Evolutionary conservation across 2,113 vertebrate genomes (phyloP), one percentile per base, ranked within the genome.

Genomic region (Tachuris rubrigastra): DNA sequence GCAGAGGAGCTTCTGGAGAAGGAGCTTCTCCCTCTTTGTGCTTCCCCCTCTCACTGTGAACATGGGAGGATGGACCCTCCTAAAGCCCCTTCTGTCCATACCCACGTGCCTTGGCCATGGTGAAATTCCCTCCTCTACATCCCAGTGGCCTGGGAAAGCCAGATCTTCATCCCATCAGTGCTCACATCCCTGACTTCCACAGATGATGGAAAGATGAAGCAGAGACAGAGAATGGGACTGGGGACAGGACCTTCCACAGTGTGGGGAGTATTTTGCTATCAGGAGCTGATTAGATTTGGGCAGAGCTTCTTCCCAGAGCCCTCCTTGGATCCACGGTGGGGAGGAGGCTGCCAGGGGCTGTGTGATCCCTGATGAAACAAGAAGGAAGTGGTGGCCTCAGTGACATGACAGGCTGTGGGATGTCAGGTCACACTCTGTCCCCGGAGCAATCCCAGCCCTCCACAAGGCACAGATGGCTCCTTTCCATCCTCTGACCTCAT

Each of bases 401-500:
- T 89, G 94, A 73, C 85, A 47, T 2, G 1, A 5, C 59, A 62
- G 72, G 53, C 92, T 78, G 80, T 2, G 68, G 23, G 80, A 65
- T 14, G 11, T 69, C 1, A 2, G 69, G 71, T 92, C 92, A 83
- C 84, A 44, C 90, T 88, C 78, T 30, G 18, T 63, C 50, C 67
- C 77, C 3, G 0, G 23, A 50, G 76, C 8, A 0, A 21, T 67
- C 90, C 68, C 85, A 65, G 59, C 79, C 87, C 62, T 86, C 55
- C 63, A 52, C 66, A 4, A 10, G 22, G 65, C 89, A 83, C 95
- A 97, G 95, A 95, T 97, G 96, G 90, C 94, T 96, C 81, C 69
- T 91, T 65, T 89, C 95, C 41, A 10, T 73, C 90, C 47, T 89
- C 89, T 96, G 95, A 92, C 96, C 92, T 94, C 89, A 91, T 84